A percentile compares a stretch with the other conserved stretches of the same genome.
These are phyloP conservation scores for Drosophila sechellia DNA, from an alignment of 1,140 invertebrate genomes.

Conservation along the genomic window DNA sequence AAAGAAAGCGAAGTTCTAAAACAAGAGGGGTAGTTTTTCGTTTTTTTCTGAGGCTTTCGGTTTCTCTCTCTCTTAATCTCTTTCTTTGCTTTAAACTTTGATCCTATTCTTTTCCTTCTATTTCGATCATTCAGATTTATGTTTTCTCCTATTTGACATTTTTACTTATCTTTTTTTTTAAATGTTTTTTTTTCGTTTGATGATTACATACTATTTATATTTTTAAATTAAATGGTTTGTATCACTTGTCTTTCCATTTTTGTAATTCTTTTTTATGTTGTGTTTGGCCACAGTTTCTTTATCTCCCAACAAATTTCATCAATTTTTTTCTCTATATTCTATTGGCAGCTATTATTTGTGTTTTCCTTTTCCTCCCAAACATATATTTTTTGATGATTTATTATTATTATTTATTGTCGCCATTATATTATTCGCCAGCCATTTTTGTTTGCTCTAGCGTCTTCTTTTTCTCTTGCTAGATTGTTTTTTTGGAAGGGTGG, in stretches of 20 bases:
- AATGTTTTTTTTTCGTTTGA: background rate
- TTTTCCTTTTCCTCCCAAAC: background rate
- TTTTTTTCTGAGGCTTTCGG: background rate
- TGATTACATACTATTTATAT: too few relatives aligned
- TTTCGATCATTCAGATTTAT: background rate
- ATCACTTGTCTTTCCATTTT: background rate
- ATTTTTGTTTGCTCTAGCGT: constrained; percentile 22
- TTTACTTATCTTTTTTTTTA: background rate
- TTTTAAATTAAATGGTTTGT: too few relatives aligned
- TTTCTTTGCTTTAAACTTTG: background rate
- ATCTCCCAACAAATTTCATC: background rate
- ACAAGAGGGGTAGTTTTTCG: background rate
- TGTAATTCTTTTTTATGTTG: background rate
- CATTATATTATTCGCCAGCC: too few relatives aligned
- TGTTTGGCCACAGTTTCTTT: background rate
- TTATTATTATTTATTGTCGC: constrained; percentile 1
- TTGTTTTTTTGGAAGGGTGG: constrained; percentile 11
- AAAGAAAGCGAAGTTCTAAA: background rate
- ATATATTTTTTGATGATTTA: background rate
- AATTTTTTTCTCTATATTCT: background rate
- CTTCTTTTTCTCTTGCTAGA: constrained; percentile 7
- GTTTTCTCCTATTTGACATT: too few relatives aligned
- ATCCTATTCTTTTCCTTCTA: background rate
- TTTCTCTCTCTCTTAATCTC: background rate
- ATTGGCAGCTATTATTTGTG: constrained; percentile 12